Conservation (phyloP, 2,113 vertebrate genomes). For the Phoenicopterus ruber region DNA sequence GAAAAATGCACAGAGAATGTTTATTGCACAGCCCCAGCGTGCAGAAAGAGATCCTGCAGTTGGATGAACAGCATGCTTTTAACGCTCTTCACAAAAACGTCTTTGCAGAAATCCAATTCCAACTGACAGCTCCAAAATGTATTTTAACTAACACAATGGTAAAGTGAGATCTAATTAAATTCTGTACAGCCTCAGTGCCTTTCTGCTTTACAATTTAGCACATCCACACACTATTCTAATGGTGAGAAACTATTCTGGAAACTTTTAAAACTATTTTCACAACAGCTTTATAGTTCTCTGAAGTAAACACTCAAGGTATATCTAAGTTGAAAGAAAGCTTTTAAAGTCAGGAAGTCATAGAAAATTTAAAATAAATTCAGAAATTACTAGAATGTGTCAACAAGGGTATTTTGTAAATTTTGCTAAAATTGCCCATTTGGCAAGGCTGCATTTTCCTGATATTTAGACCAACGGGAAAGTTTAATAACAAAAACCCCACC, state of each 20-base stretch:
- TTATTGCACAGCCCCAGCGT: rapidly evolving
- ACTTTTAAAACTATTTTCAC: neutral
- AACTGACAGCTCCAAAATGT: neutral
- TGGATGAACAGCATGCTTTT: neutral
- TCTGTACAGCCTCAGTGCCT: neutral
- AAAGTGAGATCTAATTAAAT: neutral
- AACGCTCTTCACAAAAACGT: neutral
- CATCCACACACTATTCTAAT: neutral
- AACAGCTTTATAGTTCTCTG: neutral
- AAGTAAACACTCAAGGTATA: neutral
- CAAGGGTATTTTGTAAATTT: neutral
- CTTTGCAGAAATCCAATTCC: neutral
- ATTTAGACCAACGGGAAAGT: neutral
- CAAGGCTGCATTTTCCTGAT: neutral
- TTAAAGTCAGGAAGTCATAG: neutral
- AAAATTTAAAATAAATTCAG: neutral
- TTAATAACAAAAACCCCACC: neutral
- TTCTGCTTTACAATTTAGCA: neutral
- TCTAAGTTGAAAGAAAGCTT: neutral
- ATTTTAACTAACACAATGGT: neutral
- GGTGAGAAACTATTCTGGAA: neutral
- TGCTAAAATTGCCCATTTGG: neutral
- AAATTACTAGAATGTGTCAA: neutral
- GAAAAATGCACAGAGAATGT: neutral
- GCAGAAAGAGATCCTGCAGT: neutral